A percentile compares a stretch with the other conserved stretches of the same genome.
Evolutionary conservation across 2,888 invertebrate species (phyloP).

Genomic region (Synergus japonicus): DNA sequence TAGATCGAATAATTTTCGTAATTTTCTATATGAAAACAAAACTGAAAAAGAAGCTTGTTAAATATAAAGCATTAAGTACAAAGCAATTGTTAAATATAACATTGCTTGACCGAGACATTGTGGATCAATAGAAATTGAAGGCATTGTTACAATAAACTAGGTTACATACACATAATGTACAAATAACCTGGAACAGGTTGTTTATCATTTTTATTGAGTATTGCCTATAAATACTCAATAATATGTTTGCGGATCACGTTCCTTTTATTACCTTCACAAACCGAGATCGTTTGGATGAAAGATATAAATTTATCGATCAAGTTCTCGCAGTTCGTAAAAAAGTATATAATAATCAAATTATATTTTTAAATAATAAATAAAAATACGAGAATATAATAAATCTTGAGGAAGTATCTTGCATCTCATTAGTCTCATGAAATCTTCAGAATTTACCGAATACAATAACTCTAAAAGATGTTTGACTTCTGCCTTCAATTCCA

Average conservation of each 20-base stretch:
- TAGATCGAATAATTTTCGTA: background rate
- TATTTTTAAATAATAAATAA: background rate
- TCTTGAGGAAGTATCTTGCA: background rate
- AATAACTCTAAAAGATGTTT: background rate
- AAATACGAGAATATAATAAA: background rate
- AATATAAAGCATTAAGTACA: too few species aligned
- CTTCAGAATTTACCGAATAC: background rate
- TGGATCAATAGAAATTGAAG: background rate
- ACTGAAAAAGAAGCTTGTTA: too few species aligned
- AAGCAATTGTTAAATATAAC: background rate
- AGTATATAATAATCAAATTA: background rate
- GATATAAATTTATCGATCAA: background rate
- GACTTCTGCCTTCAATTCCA: background rate
- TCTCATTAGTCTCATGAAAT: background rate
- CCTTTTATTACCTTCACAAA: background rate
- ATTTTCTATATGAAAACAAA: background rate
- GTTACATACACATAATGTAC: background rate
- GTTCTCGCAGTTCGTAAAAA: background rate
- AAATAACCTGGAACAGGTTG: background rate
- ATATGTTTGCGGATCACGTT: background rate
- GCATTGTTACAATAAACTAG: background rate
- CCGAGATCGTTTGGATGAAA: background rate
- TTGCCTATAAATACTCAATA: background rate
- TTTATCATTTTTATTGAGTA: slow-evolving; percentile 12
- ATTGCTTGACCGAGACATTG: background rate